phyloP scores from a whole-genome alignment of 2,797 vertebrate species.

The Cynodonichthys magdalenae region DNA sequence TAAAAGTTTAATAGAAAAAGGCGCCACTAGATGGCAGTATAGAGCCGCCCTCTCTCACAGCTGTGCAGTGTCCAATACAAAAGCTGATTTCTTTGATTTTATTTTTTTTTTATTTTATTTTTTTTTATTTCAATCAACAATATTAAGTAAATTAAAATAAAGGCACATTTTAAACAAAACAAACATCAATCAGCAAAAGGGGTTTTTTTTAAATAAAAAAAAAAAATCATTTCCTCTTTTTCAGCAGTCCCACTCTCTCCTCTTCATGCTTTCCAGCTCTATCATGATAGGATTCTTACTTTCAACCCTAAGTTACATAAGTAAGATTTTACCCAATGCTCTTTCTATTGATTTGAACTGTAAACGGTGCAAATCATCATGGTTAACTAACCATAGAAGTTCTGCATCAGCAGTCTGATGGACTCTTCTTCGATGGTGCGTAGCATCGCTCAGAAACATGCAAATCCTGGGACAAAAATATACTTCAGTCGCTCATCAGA shows the following conservation, averaged over 20 bases:
- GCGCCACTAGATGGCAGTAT: slow-evolving; percentile 63
- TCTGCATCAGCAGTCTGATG: slow-evolving; percentile 42
- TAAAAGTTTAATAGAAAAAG: neutral
- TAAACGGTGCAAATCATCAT: slow-evolving; percentile 44
- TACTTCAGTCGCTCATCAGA: slow-evolving; percentile 11
- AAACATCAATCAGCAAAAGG: slow-evolving; percentile 9
- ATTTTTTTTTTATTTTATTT: neutral
- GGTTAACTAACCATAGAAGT: slow-evolving; percentile 52
- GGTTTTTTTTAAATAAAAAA: slow-evolving; percentile 4
- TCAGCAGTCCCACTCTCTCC: slow-evolving; percentile 44
- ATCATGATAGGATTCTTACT: slow-evolving; percentile 34
- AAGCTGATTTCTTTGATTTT: neutral
- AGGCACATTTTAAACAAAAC: neutral
- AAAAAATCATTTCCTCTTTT: slow-evolving; percentile 52
- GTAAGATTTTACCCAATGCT: slow-evolving; percentile 56
- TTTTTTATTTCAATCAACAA: neutral
- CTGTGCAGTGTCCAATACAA: neutral
- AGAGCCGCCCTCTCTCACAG: neutral
- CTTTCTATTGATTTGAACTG: slow-evolving; percentile 54
- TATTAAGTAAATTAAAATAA: neutral
- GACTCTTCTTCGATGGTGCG: slow-evolving; percentile 22
- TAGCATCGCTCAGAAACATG: slow-evolving; percentile 39
- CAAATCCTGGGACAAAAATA: slow-evolving; percentile 66
- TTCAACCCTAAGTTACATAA: slow-evolving; percentile 56
- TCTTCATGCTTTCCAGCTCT: slow-evolving; percentile 31